A percentile compares a stretch with the other conserved stretches of the same genome.
Conservation (phyloP, 2,797 vertebrate species). For the Artibeus lituratus region DNA sequence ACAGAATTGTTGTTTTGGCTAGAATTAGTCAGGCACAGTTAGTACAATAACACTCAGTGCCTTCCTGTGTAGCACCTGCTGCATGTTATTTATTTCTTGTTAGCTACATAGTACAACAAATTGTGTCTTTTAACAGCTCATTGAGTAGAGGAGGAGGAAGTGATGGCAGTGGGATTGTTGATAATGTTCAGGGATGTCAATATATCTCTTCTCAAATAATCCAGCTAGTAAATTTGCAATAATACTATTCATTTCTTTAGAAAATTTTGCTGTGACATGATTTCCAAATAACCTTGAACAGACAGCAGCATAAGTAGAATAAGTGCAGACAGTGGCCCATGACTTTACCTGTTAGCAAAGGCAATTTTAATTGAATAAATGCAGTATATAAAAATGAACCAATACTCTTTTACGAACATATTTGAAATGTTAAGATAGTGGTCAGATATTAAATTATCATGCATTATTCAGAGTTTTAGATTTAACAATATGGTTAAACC, state of each 20-base stretch:
- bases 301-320: neutral
- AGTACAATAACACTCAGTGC: constrained; percentile 76
- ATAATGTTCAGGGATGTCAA: constrained; percentile 49
- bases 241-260: constrained; percentile 35
- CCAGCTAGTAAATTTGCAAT: constrained; percentile 39
- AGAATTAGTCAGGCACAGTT: constrained; percentile 75
- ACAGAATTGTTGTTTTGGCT: constrained; percentile 74
- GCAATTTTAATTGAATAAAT: constrained; percentile 52
- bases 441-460: constrained; percentile 5
- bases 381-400: constrained; percentile 33
- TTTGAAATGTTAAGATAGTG: constrained; percentile 10
- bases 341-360: constrained; percentile 34
- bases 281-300: constrained; percentile 51
- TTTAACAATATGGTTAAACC: constrained; percentile 15
- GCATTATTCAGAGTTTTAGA: neutral
- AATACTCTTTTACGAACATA: constrained; percentile 11
- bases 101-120: constrained; percentile 74
- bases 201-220: constrained; percentile 56
- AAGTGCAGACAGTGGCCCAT: constrained; percentile 32
- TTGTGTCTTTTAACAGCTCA: constrained; percentile 78
- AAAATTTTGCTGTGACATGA: neutral
- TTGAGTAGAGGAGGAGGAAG: constrained; percentile 68
- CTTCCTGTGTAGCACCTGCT: constrained; percentile 75
- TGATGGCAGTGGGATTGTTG: constrained; percentile 43
- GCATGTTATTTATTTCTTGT: constrained; percentile 77